Percentiles rank a stretch among this genome's conserved stretches.
phyloP scores from a whole-genome alignment of 2,797 vertebrate genomes.

The Etheostoma perlongum region DNA sequence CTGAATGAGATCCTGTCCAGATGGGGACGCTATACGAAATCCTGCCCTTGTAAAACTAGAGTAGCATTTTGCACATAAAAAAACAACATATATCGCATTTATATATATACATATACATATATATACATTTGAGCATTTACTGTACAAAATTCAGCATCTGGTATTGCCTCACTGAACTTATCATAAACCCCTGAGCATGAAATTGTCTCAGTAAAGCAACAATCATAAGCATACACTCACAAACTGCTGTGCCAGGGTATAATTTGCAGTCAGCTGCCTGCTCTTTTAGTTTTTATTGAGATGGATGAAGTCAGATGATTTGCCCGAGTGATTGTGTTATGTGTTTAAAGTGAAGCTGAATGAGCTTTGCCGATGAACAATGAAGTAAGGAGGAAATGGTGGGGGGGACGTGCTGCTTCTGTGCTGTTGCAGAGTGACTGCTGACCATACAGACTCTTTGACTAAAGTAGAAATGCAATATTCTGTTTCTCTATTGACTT shows the following conservation, averaged over 20 bases:
- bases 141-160: not conserved
- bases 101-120: no score
- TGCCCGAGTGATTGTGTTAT: slow-evolving; percentile 54
- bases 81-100: no score
- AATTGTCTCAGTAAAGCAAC: no score
- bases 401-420: not conserved
- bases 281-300: slow-evolving; percentile 46
- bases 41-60: not conserved
- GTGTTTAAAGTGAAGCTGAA: slow-evolving; percentile 41
- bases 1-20: slow-evolving; percentile 3
- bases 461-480: slow-evolving; percentile 5
- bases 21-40: not conserved
- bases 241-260: slow-evolving; percentile 6
- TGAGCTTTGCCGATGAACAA: slow-evolving; percentile 32
- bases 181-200: not conserved
- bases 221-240: not conserved
- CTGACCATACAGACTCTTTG: not conserved
- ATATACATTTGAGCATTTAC: not conserved
- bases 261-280: slow-evolving; percentile 24
- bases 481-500: slow-evolving; percentile 24
- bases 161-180: not conserved
- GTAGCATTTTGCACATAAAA: not conserved
- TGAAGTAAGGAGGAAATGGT: not conserved
- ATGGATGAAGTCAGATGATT: slow-evolving; percentile 49
- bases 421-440: slow-evolving; percentile 11